Evolutionary conservation across 2,797 vertebrate genomes (phyloP).

Genomic region (Coilia nasus): DNA sequence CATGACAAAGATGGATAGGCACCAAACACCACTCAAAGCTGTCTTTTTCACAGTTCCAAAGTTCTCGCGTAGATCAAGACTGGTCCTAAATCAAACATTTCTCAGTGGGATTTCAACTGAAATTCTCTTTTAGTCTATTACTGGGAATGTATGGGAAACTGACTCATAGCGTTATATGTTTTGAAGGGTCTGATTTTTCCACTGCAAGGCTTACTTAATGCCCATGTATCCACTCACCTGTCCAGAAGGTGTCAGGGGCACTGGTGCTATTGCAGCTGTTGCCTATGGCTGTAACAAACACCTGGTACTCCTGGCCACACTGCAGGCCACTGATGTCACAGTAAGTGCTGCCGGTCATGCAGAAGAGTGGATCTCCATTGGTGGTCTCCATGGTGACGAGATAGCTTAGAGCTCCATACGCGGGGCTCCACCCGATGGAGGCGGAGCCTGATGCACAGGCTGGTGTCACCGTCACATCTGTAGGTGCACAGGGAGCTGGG

Average conservation of each 20-base stretch:
- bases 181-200: not conserved
- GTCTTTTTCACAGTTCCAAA: too few relatives aligned
- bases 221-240: not conserved
- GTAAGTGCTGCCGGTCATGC: constrained; percentile 51
- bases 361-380: constrained; percentile 14
- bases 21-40: too few relatives aligned
- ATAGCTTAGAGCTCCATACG: constrained; percentile 66
- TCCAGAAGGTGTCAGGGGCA: not conserved
- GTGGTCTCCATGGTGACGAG: constrained; percentile 52
- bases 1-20: not conserved
- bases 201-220: too few relatives aligned
- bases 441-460: constrained; percentile 48
- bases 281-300: constrained; percentile 66
- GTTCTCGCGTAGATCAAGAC: too few relatives aligned
- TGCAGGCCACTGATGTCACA: constrained; percentile 65
- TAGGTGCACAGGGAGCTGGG: constrained; percentile 40
- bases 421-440: constrained; percentile 69
- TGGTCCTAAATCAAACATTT: too few relatives aligned
- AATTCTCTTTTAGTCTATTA: too few relatives aligned
- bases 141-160: too few relatives aligned
- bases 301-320: constrained; percentile 70
- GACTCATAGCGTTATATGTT: too few relatives aligned
- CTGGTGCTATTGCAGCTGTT: constrained; percentile 48
- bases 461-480: not conserved
- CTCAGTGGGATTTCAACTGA: too few relatives aligned